Percentiles rank a stretch among this genome's conserved stretches.
Evolutionary conservation across 1,140 invertebrate genomes (phyloP).

Genomic region (Mesaphorura yosii): DNA sequence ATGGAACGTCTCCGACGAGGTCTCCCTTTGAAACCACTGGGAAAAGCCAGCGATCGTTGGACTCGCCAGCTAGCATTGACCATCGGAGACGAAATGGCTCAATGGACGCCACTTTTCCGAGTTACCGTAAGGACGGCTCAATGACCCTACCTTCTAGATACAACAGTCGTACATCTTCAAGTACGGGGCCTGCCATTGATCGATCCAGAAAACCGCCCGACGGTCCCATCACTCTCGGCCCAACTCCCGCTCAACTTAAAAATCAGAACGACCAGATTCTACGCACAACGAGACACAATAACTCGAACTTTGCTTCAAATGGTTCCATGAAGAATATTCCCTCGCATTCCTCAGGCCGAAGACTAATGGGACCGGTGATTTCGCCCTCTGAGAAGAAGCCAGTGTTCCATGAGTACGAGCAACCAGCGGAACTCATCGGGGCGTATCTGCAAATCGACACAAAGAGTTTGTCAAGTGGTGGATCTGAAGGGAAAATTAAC

Average conservation of each 20-base stretch:
- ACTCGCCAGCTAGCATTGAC: not conserved
- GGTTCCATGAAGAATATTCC: slow-evolving; percentile 13
- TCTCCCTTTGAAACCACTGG: not conserved
- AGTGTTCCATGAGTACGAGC: slow-evolving; percentile 18
- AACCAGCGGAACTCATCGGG: slow-evolving; percentile 17
- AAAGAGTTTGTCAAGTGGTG: slow-evolving; percentile 9
- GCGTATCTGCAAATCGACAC: slow-evolving; percentile 29
- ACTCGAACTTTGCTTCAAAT: not conserved
- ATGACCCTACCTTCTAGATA: slow-evolving; percentile 23
- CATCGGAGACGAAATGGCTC: not conserved
- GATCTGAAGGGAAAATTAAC: not conserved
- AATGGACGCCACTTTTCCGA: no score
- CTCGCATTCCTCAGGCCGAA: not conserved
- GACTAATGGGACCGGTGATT: slow-evolving; percentile 14
- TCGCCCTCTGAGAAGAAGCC: slow-evolving; percentile 17
- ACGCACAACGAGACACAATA: not conserved
- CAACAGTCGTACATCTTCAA: slow-evolving; percentile 2
- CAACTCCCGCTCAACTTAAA: slow-evolving; percentile 22
- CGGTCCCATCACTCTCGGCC: slow-evolving; percentile 1
- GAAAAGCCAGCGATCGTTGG: slow-evolving; percentile 1
- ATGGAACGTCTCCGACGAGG: not conserved
- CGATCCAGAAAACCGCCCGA: slow-evolving; percentile 18
- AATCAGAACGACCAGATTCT: not conserved
- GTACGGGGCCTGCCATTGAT: slow-evolving; percentile 19
- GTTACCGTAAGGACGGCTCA: no score